These are phyloP conservation scores for Metalampra italica DNA, from an alignment of 2,888 invertebrate species.

Conservation along the genomic window DNA sequence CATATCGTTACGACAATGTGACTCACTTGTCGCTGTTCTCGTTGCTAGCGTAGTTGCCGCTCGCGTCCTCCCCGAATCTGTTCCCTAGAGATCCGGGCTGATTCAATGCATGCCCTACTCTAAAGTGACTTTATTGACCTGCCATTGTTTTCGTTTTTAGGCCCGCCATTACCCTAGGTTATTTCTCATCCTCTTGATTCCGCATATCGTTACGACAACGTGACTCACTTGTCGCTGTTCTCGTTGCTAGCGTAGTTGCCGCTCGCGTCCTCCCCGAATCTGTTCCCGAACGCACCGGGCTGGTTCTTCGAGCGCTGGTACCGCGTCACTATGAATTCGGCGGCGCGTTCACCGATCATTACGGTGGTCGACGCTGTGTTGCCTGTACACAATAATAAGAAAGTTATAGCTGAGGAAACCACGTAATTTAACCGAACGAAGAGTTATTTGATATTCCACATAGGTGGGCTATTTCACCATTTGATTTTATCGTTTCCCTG, in stretches of 20 bases:
- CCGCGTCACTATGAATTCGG: slow-evolving; percentile 68
- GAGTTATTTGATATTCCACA: neutral
- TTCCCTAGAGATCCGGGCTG: slow-evolving; percentile 30
- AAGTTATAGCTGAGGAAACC: neutral
- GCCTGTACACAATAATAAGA: slow-evolving; percentile 34
- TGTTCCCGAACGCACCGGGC: slow-evolving; percentile 29
- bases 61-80: slow-evolving; percentile 30
- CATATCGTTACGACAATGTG: too few species aligned
- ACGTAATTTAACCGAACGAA: too few species aligned
- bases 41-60: slow-evolving; percentile 21
- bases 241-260: slow-evolving; percentile 22
- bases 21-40: slow-evolving; percentile 19
- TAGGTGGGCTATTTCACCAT: too few species aligned
- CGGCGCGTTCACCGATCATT: slow-evolving; percentile 79
- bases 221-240: slow-evolving; percentile 17
- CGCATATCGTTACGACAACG: too few species aligned
- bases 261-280: slow-evolving; percentile 29
- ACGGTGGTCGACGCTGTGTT: slow-evolving; percentile 79
- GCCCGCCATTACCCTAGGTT: too few species aligned
- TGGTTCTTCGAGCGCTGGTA: slow-evolving; percentile 56
- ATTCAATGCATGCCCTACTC: too few species aligned
- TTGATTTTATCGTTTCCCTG: too few species aligned
- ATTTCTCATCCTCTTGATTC: too few species aligned
- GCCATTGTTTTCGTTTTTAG: too few species aligned
- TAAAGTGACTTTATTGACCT: too few species aligned